A percentile compares a stretch with the other conserved stretches of the same genome.
Evolutionary conservation across 2,113 vertebrate genomes (phyloP).

Genomic region (Balaeniceps rex): DNA sequence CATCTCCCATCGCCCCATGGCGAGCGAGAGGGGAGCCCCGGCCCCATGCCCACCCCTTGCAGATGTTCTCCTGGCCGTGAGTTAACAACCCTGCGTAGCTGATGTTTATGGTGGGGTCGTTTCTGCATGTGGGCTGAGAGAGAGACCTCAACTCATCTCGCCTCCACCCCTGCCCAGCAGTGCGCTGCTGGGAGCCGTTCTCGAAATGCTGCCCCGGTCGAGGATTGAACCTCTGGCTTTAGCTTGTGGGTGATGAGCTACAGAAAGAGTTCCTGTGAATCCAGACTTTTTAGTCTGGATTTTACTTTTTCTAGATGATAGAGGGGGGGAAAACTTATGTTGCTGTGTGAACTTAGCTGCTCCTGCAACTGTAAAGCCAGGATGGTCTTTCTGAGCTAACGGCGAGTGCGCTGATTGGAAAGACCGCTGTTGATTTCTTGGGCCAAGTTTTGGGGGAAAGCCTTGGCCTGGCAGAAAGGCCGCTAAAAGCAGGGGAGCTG

Average conservation of each 20-base stretch:
- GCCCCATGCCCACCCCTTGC: background rate
- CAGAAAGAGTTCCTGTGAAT: background rate
- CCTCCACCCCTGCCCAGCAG: background rate
- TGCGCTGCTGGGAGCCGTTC: background rate
- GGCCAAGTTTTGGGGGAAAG: background rate
- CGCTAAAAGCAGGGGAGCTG: background rate
- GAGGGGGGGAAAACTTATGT: fast-evolving
- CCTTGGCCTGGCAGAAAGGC: background rate
- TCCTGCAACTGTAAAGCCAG: background rate
- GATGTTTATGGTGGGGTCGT: background rate
- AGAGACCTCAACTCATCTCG: background rate
- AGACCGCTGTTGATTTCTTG: background rate
- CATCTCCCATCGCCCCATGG: fast-evolving
- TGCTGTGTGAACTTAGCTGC: background rate
- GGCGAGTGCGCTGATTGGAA: background rate
- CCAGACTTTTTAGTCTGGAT: background rate
- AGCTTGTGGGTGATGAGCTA: background rate
- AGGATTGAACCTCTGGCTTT: slow-evolving; percentile 9
- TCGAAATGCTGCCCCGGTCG: background rate
- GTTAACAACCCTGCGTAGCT: background rate
- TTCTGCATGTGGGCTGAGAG: background rate
- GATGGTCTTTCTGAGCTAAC: background rate
- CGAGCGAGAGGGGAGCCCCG: fast-evolving
- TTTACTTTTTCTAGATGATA: background rate
- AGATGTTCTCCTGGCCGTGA: background rate